These are phyloP conservation scores for Sitta europaea DNA, from an alignment of 2,113 vertebrate genomes.

Conservation along the genomic window DNA sequence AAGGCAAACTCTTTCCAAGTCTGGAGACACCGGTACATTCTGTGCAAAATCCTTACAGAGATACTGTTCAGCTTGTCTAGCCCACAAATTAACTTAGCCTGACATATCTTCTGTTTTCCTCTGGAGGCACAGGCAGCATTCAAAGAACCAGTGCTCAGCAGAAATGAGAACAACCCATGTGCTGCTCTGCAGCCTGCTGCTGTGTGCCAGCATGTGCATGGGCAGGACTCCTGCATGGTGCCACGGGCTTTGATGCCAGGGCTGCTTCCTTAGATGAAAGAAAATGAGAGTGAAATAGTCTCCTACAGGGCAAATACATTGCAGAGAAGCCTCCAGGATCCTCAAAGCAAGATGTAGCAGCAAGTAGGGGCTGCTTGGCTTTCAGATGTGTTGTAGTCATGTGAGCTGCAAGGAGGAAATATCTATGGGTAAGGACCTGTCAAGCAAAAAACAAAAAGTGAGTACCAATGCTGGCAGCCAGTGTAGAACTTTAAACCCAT, in stretches of 20 bases:
- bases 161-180: background rate
- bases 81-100: conserved; percentile 32
- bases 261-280: background rate
- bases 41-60: conserved; percentile 21
- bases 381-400: background rate
- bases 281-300: background rate
- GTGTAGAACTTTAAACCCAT: background rate
- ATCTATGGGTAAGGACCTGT: background rate
- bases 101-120: conserved; percentile 14
- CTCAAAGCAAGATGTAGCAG: background rate
- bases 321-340: background rate
- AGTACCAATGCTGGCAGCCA: background rate
- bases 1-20: conserved; percentile 31
- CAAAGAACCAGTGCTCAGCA: background rate
- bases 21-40: conserved; percentile 39
- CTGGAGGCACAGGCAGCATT: background rate
- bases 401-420: background rate
- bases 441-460: background rate
- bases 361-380: background rate
- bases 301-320: background rate
- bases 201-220: fast-evolving
- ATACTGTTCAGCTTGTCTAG: conserved; percentile 32
- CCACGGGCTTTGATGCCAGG: fast-evolving
- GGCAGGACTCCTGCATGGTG: fast-evolving
- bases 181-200: background rate